Conservation (phyloP, 2,797 vertebrate species). For the Malurus leucopterus region DNA sequence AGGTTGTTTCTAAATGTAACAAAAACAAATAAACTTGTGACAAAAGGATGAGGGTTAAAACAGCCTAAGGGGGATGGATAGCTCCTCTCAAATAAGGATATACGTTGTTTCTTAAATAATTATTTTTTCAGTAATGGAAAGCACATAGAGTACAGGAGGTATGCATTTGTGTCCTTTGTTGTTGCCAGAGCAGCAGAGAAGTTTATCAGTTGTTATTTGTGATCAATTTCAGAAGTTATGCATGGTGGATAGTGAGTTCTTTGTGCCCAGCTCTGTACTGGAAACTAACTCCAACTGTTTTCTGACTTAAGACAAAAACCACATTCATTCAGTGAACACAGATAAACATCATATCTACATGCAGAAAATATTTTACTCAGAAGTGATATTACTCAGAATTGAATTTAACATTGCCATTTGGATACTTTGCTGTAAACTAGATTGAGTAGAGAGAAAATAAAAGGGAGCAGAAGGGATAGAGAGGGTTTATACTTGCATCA, state of each 20-base stretch:
- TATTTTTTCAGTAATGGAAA: neutral
- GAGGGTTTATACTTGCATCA: neutral
- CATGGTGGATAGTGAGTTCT: neutral
- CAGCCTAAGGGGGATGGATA: neutral
- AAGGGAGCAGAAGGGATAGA: neutral
- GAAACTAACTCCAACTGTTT: neutral
- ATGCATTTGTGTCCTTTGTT: neutral
- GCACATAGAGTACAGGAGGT: fast-evolving
- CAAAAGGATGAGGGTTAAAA: neutral
- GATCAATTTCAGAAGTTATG: neutral
- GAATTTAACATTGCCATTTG: neutral
- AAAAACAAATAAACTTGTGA: neutral
- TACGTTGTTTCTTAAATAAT: fast-evolving
- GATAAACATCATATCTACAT: neutral
- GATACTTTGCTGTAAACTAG: neutral
- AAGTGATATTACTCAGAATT: neutral
- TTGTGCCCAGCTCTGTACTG: neutral
- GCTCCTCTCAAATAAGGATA: neutral
- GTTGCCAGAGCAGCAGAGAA: neutral
- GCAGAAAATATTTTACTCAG: neutral
- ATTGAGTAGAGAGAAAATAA: neutral
- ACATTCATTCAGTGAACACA: neutral
- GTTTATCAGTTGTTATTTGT: neutral
- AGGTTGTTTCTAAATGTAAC: neutral
- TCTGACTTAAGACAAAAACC: neutral